Percentiles rank a stretch among this genome's conserved stretches.
Conservation (phyloP, 2,113 vertebrate species). For the Pollachius pollachius region DNA sequence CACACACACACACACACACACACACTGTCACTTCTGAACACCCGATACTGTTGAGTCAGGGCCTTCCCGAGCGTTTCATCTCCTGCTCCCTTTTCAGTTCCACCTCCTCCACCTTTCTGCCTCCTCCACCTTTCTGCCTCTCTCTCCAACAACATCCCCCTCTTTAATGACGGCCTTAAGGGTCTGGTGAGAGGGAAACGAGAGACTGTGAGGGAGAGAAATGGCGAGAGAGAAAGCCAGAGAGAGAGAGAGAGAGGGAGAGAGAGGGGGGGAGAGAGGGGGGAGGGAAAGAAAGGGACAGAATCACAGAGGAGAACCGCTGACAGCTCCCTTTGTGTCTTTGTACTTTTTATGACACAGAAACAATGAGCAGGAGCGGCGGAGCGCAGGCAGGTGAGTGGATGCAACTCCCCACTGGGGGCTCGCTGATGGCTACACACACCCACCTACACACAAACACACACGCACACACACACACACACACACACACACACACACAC, state of each 20-base stretch:
- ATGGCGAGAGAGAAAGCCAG: background rate
- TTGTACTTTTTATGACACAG: slow-evolving; percentile 8
- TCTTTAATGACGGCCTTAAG: slow-evolving; percentile 45
- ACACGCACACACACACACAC: no score
- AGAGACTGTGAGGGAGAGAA: background rate
- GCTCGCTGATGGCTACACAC: background rate
- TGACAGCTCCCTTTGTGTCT: slow-evolving; percentile 5
- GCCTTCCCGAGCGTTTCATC: slow-evolving; percentile 50
- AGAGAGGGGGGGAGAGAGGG: background rate
- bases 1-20: slow-evolving; percentile 19
- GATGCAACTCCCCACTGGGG: background rate
- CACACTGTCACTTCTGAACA: slow-evolving; percentile 52
- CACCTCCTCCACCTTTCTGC: slow-evolving; percentile 17
- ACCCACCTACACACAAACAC: no score
- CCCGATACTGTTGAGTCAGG: slow-evolving; percentile 63
- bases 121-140: slow-evolving; percentile 13
- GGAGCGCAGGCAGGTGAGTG: background rate
- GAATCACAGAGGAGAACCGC: background rate
- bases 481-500: no score
- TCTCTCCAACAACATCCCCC: background rate
- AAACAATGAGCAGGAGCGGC: background rate
- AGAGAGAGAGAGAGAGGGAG: background rate
- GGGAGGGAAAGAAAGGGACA: background rate
- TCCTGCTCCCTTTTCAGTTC: slow-evolving; percentile 31
- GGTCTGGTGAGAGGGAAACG: slow-evolving; percentile 20